phyloP scores from a whole-genome alignment of 2,888 invertebrate genomes.

The Lutraria lutraria region DNA sequence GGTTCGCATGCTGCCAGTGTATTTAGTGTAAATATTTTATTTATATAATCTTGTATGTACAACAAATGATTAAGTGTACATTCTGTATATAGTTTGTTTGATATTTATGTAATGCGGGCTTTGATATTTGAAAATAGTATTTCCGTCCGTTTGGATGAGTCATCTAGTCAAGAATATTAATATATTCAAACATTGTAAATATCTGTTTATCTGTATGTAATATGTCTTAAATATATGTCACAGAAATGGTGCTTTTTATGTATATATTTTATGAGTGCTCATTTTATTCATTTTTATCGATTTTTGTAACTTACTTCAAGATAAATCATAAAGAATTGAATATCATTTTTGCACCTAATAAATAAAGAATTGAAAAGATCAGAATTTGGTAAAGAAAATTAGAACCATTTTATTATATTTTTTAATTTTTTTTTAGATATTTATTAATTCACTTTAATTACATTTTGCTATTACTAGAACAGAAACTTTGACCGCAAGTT shows the following conservation, averaged over 20 bases:
- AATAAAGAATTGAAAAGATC: too few relatives aligned
- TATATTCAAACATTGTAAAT: constrained; percentile 21
- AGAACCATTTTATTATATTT: not conserved
- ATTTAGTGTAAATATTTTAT: not conserved
- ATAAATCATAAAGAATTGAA: not conserved
- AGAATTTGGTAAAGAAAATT: too few relatives aligned
- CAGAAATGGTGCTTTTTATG: constrained; percentile 20
- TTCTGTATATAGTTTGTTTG: not conserved
- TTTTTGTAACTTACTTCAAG: not conserved
- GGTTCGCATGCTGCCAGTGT: not conserved
- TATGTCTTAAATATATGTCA: not conserved
- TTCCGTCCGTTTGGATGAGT: constrained; percentile 60
- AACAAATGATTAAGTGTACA: not conserved
- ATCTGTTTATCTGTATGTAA: constrained; percentile 5
- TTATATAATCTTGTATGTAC: not conserved
- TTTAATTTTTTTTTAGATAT: not conserved
- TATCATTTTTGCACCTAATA: not conserved
- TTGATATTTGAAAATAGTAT: constrained; percentile 31
- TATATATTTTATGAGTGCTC: not conserved
- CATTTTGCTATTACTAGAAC: not conserved
- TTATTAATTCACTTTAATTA: constrained; percentile 1
- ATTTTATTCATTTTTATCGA: not conserved
- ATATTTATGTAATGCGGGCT: constrained; percentile 7
- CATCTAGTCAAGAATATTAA: constrained; percentile 51
- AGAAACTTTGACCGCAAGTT: not conserved